A percentile compares a stretch with the other conserved stretches of the same genome.
These are phyloP conservation scores for Pandemis cinnamomeana DNA, from an alignment of 2,888 invertebrate species.

Conservation along the genomic window DNA sequence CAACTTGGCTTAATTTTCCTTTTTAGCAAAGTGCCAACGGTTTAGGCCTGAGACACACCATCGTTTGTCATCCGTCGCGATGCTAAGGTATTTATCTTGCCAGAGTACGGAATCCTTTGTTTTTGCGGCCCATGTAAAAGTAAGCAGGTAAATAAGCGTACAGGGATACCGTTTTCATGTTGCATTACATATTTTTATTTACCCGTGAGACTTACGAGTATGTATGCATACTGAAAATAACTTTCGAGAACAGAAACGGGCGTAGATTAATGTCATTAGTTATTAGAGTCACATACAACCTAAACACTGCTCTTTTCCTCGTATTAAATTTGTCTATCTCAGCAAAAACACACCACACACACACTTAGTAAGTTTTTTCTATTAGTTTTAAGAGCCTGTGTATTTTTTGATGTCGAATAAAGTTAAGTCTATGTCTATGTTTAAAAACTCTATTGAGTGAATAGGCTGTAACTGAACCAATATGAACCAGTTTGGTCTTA, in stretches of 20 bases:
- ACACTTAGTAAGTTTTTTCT: not conserved
- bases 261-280: too few species aligned
- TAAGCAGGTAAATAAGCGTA: constrained; percentile 12
- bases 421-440: too few species aligned
- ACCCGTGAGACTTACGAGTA: not conserved
- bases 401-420: too few species aligned
- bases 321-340: not conserved
- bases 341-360: not conserved
- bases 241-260: not conserved
- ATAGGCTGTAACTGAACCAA: too few species aligned
- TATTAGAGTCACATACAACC: not conserved
- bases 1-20: constrained; percentile 32
- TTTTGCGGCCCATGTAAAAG: not conserved
- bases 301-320: not conserved
- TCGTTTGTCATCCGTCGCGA: constrained; percentile 30
- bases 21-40: constrained; percentile 30
- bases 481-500: too few species aligned
- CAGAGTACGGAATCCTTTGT: constrained; percentile 13
- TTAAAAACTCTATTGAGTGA: too few species aligned
- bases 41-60: constrained; percentile 28
- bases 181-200: not conserved
- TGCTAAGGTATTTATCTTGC: constrained; percentile 24
- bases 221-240: not conserved
- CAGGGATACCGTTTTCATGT: not conserved
- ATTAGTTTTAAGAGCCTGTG: too few species aligned